A percentile compares a stretch with the other conserved stretches of the same genome.
Evolutionary conservation across 2,113 vertebrate species (phyloP).

Genomic region (Cervus canadensis): DNA sequence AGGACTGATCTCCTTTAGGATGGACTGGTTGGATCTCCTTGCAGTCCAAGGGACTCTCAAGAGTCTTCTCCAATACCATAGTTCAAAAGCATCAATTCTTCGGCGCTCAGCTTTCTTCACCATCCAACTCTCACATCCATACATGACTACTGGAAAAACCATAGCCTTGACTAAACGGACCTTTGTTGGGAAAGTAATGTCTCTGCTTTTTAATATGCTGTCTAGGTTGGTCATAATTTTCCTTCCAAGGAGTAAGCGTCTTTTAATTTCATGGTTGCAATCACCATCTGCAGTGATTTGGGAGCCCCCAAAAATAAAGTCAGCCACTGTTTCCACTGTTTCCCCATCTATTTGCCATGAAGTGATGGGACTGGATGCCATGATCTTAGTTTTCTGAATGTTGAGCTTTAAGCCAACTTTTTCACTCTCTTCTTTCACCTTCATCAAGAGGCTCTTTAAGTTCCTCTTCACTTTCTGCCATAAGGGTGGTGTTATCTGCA

Average conservation of each 20-base stretch:
- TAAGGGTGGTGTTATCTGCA: not conserved
- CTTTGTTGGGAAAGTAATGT: not conserved
- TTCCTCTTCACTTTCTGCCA: not conserved
- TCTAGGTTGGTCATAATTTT: not conserved
- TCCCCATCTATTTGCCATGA: not conserved
- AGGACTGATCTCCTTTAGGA: not conserved
- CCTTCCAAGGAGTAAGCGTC: not conserved
- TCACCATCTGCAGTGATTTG: not conserved
- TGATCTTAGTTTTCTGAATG: not conserved
- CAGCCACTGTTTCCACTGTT: not conserved
- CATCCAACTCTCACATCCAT: not conserved
- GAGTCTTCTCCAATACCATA: not conserved
- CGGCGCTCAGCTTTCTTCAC: accelerated
- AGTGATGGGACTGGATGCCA: not conserved
- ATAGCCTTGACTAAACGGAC: not conserved
- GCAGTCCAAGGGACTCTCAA: not conserved
- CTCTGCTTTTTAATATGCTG: not conserved
- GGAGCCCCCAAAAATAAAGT: accelerated
- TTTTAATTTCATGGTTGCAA: not conserved
- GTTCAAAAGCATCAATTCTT: not conserved
- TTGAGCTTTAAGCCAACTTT: not conserved
- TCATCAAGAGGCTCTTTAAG: not conserved
- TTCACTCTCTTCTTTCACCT: not conserved
- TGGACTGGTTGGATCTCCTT: not conserved
- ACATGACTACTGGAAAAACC: not conserved